Conservation (phyloP, 2,113 vertebrate genomes). For the Oceanites oceanicus region DNA sequence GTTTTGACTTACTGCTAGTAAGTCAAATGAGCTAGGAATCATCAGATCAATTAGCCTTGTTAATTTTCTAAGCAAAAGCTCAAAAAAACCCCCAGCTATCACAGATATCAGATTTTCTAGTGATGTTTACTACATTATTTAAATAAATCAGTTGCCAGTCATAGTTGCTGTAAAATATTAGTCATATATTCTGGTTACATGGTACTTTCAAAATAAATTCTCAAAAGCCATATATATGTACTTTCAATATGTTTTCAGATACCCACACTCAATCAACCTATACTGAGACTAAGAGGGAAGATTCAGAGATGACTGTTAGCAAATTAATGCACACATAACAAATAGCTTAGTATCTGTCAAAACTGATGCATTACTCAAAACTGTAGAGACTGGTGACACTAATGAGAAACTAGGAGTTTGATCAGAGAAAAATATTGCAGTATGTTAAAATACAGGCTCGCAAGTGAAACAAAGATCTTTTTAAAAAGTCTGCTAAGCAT, state of each 20-base stretch:
- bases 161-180: not conserved
- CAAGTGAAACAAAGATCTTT: not conserved
- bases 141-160: not conserved
- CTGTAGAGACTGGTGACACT: not conserved
- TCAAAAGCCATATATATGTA: not conserved
- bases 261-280: not conserved
- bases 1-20: not conserved
- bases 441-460: not conserved
- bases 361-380: not conserved
- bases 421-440: not conserved
- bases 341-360: not conserved
- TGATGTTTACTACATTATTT: not conserved
- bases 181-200: not conserved
- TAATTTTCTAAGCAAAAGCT: not conserved
- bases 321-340: not conserved
- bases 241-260: not conserved
- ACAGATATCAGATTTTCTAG: not conserved
- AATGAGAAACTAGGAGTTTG: not conserved
- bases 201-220: not conserved
- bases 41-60: not conserved
- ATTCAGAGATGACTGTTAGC: not conserved
- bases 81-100: not conserved
- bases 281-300: not conserved
- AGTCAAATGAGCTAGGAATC: not conserved
- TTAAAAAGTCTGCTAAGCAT: not conserved